Base-by-base conservation (phyloP, 2,113 vertebrate genomes). In the Herpailurus yagouaroundi region DNA sequence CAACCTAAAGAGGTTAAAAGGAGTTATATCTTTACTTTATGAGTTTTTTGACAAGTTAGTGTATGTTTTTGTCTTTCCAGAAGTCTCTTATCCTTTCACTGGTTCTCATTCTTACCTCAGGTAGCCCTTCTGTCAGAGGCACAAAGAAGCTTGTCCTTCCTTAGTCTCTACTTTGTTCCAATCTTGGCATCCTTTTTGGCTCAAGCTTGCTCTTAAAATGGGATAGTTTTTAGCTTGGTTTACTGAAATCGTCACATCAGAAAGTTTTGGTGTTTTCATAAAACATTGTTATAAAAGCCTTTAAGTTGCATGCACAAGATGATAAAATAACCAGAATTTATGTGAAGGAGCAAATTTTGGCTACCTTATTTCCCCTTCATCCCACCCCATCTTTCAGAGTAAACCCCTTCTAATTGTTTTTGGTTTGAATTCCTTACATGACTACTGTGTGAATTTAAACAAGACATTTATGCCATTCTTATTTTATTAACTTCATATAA, bases 151-250 rank as follows among this genome's bases (percentile, higher is more conserved):
- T 36, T 68, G 10, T 60, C 63, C 13, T 76, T 60, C 16, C 41
- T 87, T 64, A 21, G n/a, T 38, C n/a, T n/a, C 14, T 23, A 69
- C 48, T 74, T 63, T 48, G 7, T 64, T 60, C 33, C 68, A 64
- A 71, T 68, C 19, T 27, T 38, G 85, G 31, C 31, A 89, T 31
- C 13, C 21, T 48, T 94, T 94, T 93, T 29, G 15, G n/a, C 29
- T 95, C 60, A 81, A 48, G 25, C 11, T 87, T 92, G 16, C 45
- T 94, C 31, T 95, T 63, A 89, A 86, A 96, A 80, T 60, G 29
- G 36, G 68, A 96, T 91, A 14, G 13, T 7, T 33, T 84, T 85
- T 81, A 73, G 23, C 64, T 85, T 69, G 41, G 19, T 89, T 95
- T 92, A 68, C 68, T 89, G 12, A 89, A 41, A 31, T 77, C 38